Conservation (phyloP, 2,888 invertebrate genomes). For the Ischnura elegans region DNA sequence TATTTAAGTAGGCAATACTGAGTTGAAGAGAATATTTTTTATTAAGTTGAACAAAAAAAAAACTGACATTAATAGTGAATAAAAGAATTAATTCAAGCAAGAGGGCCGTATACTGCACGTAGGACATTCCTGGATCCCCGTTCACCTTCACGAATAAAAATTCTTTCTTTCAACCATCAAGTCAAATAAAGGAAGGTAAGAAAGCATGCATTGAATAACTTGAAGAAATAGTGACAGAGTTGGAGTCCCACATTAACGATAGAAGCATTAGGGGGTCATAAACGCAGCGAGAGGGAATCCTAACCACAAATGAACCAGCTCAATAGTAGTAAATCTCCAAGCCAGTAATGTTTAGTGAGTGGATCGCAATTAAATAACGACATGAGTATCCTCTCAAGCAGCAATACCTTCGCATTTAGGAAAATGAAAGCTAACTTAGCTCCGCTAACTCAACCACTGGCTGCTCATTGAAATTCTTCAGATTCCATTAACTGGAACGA, state of each 20-base stretch:
- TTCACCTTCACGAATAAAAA: not conserved
- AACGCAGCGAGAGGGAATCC: not conserved
- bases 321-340: not conserved
- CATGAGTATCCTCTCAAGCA: not conserved
- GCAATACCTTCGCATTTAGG: not conserved
- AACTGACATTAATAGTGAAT: no score
- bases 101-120: no score
- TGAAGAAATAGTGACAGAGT: not conserved
- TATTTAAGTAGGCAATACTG: no score
- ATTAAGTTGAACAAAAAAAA: no score
- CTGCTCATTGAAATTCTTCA: no score
- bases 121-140: not conserved
- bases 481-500: no score
- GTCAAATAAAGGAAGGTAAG: not conserved
- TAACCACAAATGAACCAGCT: not conserved
- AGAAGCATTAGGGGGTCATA: no score
- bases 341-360: not conserved
- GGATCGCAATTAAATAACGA: not conserved
- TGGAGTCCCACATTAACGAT: not conserved
- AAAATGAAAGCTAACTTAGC: not conserved
- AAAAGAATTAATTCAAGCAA: no score
- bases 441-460: not conserved
- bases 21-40: no score
- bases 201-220: not conserved
- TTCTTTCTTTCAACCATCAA: not conserved